A percentile compares a stretch with the other conserved stretches of the same genome.
Evolutionary conservation across 1,140 invertebrate species (phyloP).

Genomic region (fruit fly (Drosophila melanogaster)): DNA sequence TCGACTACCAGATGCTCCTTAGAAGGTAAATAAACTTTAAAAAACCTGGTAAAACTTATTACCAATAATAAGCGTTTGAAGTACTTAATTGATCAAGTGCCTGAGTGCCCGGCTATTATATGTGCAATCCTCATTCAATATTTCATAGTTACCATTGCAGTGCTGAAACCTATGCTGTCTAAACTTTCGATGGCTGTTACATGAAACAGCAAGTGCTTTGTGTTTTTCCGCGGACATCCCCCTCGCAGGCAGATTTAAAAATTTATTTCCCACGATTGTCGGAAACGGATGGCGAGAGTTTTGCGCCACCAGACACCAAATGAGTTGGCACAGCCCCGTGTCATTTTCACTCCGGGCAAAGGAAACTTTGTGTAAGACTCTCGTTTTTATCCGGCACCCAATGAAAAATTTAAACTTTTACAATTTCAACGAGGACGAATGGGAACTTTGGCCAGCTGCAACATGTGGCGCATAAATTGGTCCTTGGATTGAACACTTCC

Average conservation of each 20-base stretch:
- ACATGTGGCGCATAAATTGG: constrained; percentile 34
- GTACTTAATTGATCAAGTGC: no score
- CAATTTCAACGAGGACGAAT: constrained; percentile 42
- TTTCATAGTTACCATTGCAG: no score
- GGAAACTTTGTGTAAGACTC: constrained; percentile 8
- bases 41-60: neutral
- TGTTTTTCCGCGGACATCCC: constrained; percentile 21
- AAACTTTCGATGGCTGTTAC: neutral
- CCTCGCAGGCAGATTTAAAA: constrained; percentile 51
- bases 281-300: constrained; percentile 56
- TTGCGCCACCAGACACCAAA: constrained; percentile 55
- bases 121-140: no score
- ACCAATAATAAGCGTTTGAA: no score
- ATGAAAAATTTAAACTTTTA: constrained; percentile 60
- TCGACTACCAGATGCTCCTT: constrained; percentile 16
- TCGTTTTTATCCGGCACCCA: constrained; percentile 17
- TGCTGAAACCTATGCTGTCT: neutral
- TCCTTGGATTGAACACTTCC: constrained; percentile 33
- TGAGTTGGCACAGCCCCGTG: constrained; percentile 53
- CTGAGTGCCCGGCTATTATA: no score
- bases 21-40: neutral
- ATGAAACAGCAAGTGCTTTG: constrained; percentile 14
- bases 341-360: constrained; percentile 26
- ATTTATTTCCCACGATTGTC: constrained; percentile 64
- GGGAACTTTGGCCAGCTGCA: constrained; percentile 24